Percentiles rank a stretch among this genome's conserved stretches.
Conservation (phyloP, 2,888 invertebrate genomes). For the Drosophila parthenogenetica region DNA sequence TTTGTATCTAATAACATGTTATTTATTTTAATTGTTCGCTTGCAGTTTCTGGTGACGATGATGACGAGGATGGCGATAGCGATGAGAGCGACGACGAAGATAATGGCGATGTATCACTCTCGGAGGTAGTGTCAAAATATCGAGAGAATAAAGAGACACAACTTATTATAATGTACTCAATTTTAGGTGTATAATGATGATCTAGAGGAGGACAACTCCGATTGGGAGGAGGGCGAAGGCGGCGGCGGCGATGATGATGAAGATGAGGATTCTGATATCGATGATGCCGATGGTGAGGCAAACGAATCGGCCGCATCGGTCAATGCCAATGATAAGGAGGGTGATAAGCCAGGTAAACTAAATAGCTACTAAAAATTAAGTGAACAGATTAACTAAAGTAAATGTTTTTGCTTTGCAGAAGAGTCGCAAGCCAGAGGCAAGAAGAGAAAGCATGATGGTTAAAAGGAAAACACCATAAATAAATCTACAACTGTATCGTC, state of each 20-base stretch:
- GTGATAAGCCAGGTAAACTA: constrained; percentile 65
- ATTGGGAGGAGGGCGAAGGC: constrained; percentile 88
- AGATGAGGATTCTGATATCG: constrained; percentile 86
- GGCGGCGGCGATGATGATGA: constrained; percentile 87
- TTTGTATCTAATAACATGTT: constrained; percentile 40
- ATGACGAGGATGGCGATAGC: constrained; percentile 86
- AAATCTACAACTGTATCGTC: constrained; percentile 66
- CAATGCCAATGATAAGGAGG: constrained; percentile 67
- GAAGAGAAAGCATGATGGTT: constrained; percentile 90
- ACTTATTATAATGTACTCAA: background rate
- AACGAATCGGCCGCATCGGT: constrained; percentile 75
- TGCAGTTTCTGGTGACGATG: constrained; percentile 72
- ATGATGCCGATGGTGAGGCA: constrained; percentile 85
- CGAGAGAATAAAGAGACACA: too few relatives aligned
- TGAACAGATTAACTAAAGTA: background rate
- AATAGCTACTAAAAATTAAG: background rate
- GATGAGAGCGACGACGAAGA: constrained; percentile 88
- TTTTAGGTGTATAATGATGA: constrained; percentile 85
- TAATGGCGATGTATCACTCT: constrained; percentile 85
- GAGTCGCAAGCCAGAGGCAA: constrained; percentile 88
- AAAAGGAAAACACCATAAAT: constrained; percentile 48
- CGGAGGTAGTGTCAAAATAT: constrained; percentile 70
- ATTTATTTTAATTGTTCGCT: constrained; percentile 56
- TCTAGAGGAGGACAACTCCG: constrained; percentile 88
- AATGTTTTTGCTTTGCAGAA: constrained; percentile 69